Base-by-base conservation (phyloP, 2,113 vertebrate genomes). In the Aptenodytes forsteri region DNA sequence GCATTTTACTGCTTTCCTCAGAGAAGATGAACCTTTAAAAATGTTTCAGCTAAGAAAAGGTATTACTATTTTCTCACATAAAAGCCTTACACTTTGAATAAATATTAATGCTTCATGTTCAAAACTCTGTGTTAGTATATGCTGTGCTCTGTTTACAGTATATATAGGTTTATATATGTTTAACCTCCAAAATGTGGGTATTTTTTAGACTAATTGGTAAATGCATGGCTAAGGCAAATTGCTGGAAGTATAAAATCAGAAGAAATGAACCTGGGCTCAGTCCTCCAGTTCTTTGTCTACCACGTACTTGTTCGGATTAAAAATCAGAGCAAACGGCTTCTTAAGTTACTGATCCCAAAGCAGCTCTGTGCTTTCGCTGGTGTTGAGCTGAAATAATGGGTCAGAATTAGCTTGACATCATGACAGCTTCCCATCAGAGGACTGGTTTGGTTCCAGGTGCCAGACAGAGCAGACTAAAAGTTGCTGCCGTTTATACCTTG, bases 391-490 rank as follows among this genome's bases (percentile, higher is more conserved):
- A 87, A 96, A n/a, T 70, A n/a, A 66, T 69, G 70, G 93, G 81
- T 89, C 87, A 83, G 62, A 85, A 79, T 94, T 61, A 82, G 66
- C 70, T 91, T 94, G n/a, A 71, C 77, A 73, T 72, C 36, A 4
- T 52, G 90, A 89, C 83, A 89, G 44, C 86, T 93, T 78, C 91
- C 81, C 46, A 70, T 96, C 73, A 62, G 65, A 76, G 80, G 56
- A n/a, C 84, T 93, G 81, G 49, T 91, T 93, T 94, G 49, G 32
- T 87, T 95, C 87, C 95, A 95, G 83, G 87, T 92, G 81, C 93
- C 91, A 91, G 61, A 89, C 84, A 80, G 91, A 96, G 52, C 73
- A 54, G 72, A 44, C 40, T 87, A 27, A 64, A 92, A 92, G 87
- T 65, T 84, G 36, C 58, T 95, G 73, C 46, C 61, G 2, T 87